Base-by-base conservation (phyloP, 92 coral and sea anemone genomes). In the Ricordea florida region DNA sequence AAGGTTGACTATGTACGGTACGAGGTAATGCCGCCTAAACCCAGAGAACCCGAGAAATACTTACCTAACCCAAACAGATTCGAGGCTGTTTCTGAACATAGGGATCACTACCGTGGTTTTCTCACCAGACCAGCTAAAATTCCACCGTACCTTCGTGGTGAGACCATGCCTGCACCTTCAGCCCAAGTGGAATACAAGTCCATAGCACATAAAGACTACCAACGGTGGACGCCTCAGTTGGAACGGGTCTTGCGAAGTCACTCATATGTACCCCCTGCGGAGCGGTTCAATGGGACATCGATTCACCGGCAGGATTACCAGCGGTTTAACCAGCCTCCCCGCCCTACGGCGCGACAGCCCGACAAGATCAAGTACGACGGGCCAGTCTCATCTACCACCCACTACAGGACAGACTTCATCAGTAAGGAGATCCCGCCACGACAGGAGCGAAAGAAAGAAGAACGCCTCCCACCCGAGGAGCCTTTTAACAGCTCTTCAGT, bases 151-250 rank as follows among this genome's bases (percentile, higher is more conserved):
- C 79, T 94, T 40, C 92, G 87, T 18, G 93, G 97, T 1, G 76
- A 84, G 8, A 94, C 98, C 5, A 91, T 94, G 98, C 85, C 93
- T 17, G 80, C 85, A 31, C 97, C 98, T 14, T 94, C 98, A 17
- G 97, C 94, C 13, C 88, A 76, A 60, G 83, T 92, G 20, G 88
- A 85, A 35, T 94, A 94, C 77, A 80, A 72, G 38, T 94, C 98
- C 6, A 90, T 90, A 1, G 69, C 91, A 3, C 97, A 92, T 47
- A 87, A 91, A 13, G 98, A 92, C 46, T 94, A 85, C 31, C 82
- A 80, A 79, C 72, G 91, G 17, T 91, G 91, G 90, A 46, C 85
- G 22, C 93, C 98, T 5, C 84, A 60, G 29, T 47, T 80, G 0
- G 85, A 87, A 27, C 78, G 72, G 1, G 56, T 94, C 1, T 31